These are phyloP conservation scores for Pandemis cinnamomeana DNA, from an alignment of 2,888 invertebrate genomes.

Conservation along the genomic window DNA sequence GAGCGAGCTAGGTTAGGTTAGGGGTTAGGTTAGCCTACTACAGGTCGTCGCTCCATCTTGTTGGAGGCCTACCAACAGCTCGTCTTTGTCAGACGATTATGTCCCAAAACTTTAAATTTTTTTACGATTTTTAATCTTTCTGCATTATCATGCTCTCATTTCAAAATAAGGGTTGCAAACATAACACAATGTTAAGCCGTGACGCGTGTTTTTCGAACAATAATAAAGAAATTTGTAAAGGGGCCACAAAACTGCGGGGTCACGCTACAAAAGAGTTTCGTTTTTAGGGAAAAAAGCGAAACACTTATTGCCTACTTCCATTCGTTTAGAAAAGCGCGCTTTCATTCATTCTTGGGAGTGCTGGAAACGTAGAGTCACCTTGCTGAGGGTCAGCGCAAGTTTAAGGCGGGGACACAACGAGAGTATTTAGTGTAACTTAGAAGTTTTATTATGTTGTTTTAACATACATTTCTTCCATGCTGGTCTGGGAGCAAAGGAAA, in stretches of 20 bases:
- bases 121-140: neutral
- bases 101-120: too few relatives aligned
- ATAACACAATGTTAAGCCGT: conserved; percentile 28
- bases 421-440: conserved; percentile 30
- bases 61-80: too few relatives aligned
- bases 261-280: conserved; percentile 38
- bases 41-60: neutral
- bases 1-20: too few relatives aligned
- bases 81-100: too few relatives aligned
- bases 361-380: conserved; percentile 73
- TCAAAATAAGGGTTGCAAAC: conserved; percentile 7
- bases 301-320: conserved; percentile 45
- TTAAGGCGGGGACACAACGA: conserved; percentile 51
- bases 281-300: conserved; percentile 41
- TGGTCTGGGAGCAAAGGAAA: too few relatives aligned
- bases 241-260: conserved; percentile 27
- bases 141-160: neutral
- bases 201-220: conserved; percentile 25
- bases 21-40: too few relatives aligned
- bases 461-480: too few relatives aligned
- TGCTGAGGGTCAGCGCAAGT: conserved; percentile 63
- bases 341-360: conserved; percentile 49
- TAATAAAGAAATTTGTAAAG: conserved; percentile 33
- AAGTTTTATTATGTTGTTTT: too few relatives aligned
- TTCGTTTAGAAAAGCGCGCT: conserved; percentile 47